Percentiles rank a stretch among this genome's conserved stretches.
phyloP scores from a whole-genome alignment of 1,140 invertebrate species.

The Ylistrum balloti region DNA sequence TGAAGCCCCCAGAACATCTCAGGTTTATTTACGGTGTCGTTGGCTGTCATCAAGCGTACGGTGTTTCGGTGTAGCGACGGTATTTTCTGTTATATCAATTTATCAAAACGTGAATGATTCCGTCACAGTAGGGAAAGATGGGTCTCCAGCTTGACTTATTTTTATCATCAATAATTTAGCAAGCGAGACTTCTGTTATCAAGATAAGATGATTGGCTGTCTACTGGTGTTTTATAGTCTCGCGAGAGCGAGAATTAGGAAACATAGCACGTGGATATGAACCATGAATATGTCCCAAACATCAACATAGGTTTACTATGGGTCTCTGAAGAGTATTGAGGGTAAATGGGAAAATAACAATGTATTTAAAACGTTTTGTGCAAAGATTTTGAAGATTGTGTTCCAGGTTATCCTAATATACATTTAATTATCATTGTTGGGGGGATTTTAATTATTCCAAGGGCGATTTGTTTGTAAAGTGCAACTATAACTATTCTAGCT shows the following conservation, averaged over 20 bases:
- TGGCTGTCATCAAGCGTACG: constrained; percentile 16
- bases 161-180: constrained; percentile 32
- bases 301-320: not conserved
- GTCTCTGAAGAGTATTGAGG: not conserved
- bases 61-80: constrained; percentile 10
- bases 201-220: constrained; percentile 38
- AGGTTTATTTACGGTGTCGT: constrained; percentile 12
- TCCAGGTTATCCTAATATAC: not conserved
- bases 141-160: constrained; percentile 37
- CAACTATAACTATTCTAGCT: not conserved
- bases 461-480: not conserved
- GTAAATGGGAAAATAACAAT: not conserved
- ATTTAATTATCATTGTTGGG: not conserved
- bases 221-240: constrained; percentile 35
- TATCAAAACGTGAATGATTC: not conserved
- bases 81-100: constrained; percentile 29
- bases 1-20: constrained; percentile 31
- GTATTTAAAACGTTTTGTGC: not conserved
- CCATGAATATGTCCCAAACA: constrained; percentile 2
- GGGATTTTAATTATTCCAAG: not conserved
- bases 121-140: constrained; percentile 37
- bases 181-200: constrained; percentile 22
- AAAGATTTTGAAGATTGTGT: not conserved
- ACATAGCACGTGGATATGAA: constrained; percentile 24
- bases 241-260: constrained; percentile 24